phyloP scores from a whole-genome alignment of 2,888 invertebrate genomes.

The Urechis unicinctus region DNA sequence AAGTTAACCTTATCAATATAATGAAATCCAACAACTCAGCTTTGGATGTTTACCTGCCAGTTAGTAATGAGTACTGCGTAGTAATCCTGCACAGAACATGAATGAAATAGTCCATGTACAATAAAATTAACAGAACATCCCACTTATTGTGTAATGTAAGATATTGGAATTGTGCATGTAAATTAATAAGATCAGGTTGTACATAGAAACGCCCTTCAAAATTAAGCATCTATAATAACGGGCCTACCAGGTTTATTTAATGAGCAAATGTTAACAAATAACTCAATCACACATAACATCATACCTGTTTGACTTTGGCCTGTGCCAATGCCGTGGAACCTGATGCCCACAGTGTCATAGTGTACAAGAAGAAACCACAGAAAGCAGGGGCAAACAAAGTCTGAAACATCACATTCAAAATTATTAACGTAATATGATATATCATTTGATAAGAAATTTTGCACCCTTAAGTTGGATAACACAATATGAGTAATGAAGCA shows the following conservation, averaged over 20 bases:
- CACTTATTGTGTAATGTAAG: too few relatives aligned
- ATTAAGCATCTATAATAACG: background rate
- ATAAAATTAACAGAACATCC: too few relatives aligned
- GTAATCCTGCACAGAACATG: conserved; percentile 5
- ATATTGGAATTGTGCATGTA: too few relatives aligned
- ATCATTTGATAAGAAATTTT: too few relatives aligned
- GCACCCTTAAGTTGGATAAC: too few relatives aligned
- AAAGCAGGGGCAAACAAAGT: background rate
- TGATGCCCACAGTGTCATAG: background rate
- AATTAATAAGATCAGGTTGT: too few relatives aligned
- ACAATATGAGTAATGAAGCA: too few relatives aligned
- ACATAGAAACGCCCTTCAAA: background rate
- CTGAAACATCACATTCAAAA: too few relatives aligned
- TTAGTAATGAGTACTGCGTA: conserved; percentile 5
- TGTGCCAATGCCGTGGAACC: background rate
- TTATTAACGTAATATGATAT: too few relatives aligned
- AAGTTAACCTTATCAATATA: background rate
- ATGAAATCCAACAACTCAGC: too few relatives aligned
- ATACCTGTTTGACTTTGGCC: background rate
- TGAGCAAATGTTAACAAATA: background rate
- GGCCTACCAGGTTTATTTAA: background rate
- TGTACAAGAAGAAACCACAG: background rate
- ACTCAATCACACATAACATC: background rate
- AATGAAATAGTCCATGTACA: too few relatives aligned
- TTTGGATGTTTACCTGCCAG: conserved; percentile 9